Percentiles rank a stretch among this genome's conserved stretches.
Conservation (phyloP, 2,797 vertebrate genomes). For the Tapirus indicus region DNA sequence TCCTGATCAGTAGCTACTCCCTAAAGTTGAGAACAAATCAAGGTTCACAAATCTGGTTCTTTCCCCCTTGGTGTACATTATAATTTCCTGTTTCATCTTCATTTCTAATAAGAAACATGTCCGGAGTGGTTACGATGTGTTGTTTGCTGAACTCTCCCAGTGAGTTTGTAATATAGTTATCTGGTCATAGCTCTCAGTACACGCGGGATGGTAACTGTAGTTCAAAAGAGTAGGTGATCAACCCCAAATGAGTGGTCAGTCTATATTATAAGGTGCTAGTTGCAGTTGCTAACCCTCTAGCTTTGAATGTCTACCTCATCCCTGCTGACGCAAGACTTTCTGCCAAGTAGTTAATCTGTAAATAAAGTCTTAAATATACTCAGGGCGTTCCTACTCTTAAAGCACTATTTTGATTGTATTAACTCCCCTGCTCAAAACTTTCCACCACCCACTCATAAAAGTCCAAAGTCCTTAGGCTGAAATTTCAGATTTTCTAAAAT, state of each 20-base stretch:
- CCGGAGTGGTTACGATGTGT: neutral
- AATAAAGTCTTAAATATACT: conserved; percentile 14
- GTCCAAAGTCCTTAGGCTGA: neutral
- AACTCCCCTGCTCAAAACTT: neutral
- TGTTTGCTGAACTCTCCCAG: neutral
- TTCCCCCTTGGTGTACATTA: neutral
- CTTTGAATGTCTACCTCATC: neutral
- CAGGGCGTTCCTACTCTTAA: neutral
- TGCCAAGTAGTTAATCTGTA: neutral
- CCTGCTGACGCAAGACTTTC: neutral
- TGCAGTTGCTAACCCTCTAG: neutral
- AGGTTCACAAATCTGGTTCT: neutral
- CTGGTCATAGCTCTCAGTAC: neutral
- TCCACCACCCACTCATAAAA: neutral
- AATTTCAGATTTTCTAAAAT: conserved; percentile 6
- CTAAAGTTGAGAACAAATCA: neutral
- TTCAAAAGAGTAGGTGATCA: neutral
- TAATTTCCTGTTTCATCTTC: neutral
- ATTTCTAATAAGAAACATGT: neutral
- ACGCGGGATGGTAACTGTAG: neutral
- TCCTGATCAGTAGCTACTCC: neutral
- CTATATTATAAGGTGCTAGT: neutral
- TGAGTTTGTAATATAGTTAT: neutral
- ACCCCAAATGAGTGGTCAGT: neutral
- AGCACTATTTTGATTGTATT: neutral